These are phyloP conservation scores for Charadrius vociferus DNA, from an alignment of 2,113 vertebrate species.

Conservation along the genomic window DNA sequence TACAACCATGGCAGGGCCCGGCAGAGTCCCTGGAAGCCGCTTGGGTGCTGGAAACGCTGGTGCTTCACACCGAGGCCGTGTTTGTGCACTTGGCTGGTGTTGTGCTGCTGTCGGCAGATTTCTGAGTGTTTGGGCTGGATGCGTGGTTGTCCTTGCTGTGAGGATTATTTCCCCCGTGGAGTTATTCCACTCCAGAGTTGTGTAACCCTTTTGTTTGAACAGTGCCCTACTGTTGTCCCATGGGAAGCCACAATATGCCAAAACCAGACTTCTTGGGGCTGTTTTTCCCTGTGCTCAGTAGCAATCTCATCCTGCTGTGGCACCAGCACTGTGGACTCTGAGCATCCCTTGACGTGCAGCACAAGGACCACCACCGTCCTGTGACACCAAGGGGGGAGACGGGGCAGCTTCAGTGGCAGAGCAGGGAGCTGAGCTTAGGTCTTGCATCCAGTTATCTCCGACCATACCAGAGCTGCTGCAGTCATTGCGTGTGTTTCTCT, in stretches of 20 bases:
- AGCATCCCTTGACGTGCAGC: background rate
- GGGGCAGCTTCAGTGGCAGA: background rate
- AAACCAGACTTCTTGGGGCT: background rate
- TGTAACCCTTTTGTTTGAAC: conserved; percentile 58
- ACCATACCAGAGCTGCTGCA: background rate
- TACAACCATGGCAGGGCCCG: rapidly evolving
- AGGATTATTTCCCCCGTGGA: background rate
- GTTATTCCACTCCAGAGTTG: background rate
- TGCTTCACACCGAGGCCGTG: background rate
- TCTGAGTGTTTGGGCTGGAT: conserved; percentile 4
- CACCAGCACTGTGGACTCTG: rapidly evolving
- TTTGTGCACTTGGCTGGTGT: background rate
- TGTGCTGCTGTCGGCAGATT: conserved; percentile 50
- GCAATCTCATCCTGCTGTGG: background rate
- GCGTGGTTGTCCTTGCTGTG: background rate
- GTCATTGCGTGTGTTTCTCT: rapidly evolving
- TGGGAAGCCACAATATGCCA: background rate
- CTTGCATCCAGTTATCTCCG: rapidly evolving
- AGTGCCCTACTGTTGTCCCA: background rate
- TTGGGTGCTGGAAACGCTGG: background rate
- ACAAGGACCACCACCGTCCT: background rate
- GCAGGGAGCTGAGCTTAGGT: background rate
- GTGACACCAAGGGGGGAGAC: background rate
- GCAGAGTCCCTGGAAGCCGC: background rate
- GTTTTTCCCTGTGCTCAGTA: background rate